Evolutionary conservation across 2,888 invertebrate species (phyloP).

Genomic region (Papilio protenor): DNA sequence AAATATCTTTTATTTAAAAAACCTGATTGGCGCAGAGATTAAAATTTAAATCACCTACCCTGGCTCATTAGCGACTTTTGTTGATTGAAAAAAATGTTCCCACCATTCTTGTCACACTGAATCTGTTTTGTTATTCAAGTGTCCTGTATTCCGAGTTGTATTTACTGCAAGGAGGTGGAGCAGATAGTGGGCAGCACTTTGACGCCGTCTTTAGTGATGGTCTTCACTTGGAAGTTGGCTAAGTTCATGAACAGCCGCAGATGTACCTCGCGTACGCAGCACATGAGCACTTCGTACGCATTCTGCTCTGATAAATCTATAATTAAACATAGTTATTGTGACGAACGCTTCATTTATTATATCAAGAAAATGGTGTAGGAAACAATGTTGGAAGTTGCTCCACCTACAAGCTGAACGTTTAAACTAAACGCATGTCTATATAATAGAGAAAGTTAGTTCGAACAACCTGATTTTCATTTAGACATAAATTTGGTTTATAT

Average conservation of each 20-base stretch:
- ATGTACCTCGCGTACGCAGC: slow-evolving; percentile 94
- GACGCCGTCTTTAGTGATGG: slow-evolving; percentile 93
- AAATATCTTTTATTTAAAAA: neutral
- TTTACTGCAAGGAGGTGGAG: slow-evolving; percentile 45
- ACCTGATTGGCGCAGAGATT: neutral
- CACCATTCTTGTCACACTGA: too few relatives aligned
- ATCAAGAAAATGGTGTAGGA: too few relatives aligned
- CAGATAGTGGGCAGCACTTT: slow-evolving; percentile 87
- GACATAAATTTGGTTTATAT: too few relatives aligned
- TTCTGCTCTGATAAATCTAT: slow-evolving; percentile 89
- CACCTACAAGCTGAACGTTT: too few relatives aligned
- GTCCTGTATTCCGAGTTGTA: neutral
- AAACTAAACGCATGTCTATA: too few relatives aligned
- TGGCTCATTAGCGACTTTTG: too few relatives aligned
- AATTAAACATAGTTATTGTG: neutral
- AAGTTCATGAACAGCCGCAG: slow-evolving; percentile 94
- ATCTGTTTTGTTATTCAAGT: too few relatives aligned
- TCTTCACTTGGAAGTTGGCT: slow-evolving; percentile 93
- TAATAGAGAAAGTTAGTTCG: too few relatives aligned
- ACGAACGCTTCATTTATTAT: neutral
- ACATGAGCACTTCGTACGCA: slow-evolving; percentile 92
- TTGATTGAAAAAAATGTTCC: too few relatives aligned
- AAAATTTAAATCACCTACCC: neutral
- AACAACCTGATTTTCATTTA: neutral
- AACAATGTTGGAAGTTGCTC: too few relatives aligned